These are phyloP conservation scores for Chascanopsetta lugubris DNA, from an alignment of 2,113 vertebrate species.

Conservation along the genomic window DNA sequence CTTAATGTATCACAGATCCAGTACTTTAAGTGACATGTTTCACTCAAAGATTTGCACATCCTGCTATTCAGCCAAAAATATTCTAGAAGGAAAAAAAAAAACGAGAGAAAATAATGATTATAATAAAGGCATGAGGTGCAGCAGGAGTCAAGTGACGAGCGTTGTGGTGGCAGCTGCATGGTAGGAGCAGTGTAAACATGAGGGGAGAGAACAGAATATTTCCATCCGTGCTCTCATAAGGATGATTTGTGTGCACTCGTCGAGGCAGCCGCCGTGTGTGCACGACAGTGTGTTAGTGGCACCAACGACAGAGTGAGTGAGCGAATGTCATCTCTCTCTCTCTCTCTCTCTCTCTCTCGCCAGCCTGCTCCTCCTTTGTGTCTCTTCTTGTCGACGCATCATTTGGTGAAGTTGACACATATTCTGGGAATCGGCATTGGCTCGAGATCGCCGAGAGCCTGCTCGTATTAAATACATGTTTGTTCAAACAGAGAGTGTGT, in stretches of 20 bases:
- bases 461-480: conserved; percentile 56
- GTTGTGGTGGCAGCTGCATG: conserved; percentile 7
- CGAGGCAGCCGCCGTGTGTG: conserved; percentile 39
- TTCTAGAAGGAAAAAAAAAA: neutral
- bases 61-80: neutral
- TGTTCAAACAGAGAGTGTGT: conserved; percentile 41
- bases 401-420: conserved; percentile 61
- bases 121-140: neutral
- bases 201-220: conserved; percentile 25
- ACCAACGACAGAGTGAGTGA: conserved; percentile 40
- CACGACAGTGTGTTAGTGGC: conserved; percentile 32
- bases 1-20: conserved; percentile 28
- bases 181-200: conserved; percentile 27
- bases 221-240: conserved; percentile 24
- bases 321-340: conserved; percentile 47
- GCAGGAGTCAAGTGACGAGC: neutral
- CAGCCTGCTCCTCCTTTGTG: conserved; percentile 60
- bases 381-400: conserved; percentile 58
- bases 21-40: neutral
- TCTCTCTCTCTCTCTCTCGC: conserved; percentile 28
- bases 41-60: neutral
- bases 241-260: conserved; percentile 57
- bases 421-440: conserved; percentile 53
- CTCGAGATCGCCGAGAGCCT: conserved; percentile 33
- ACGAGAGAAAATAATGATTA: neutral